Base-by-base conservation (phyloP, 2,797 vertebrate species). In the Paguma larvata region DNA sequence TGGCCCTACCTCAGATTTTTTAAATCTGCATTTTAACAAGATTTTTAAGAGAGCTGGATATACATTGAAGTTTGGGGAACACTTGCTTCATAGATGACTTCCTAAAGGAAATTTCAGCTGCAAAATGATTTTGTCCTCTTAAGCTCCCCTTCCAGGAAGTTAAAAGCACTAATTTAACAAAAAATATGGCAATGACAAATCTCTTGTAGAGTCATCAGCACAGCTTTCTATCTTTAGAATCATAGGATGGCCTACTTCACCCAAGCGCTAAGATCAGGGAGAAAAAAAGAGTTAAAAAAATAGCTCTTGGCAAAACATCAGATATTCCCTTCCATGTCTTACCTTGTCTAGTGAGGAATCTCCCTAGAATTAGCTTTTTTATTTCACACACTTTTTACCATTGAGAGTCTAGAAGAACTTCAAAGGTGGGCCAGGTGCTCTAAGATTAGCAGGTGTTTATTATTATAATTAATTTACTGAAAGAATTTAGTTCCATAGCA, bases 301-400 rank as follows among this genome's bases (percentile, higher is more conserved):
- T 93, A 70, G 53, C 97, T 97, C 96, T 80, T 97, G 51, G 65
- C 78, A 73, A 98, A 98, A 86, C 65, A 97, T 98, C 97, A 98
- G 90, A 91, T 94, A 98, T 93, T 98, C 98, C 91, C 89, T 95
- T 97, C 96, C 70, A 85, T 96, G 97, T 97, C 97, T 98, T 97
- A 75, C 97, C 89, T 98, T 97, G 96, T 97, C 98, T 98, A 80
- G 72, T 63, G 62, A 97, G 93, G 41, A 88, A 82, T 98, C 90
- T 80, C 94, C 91, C 96, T 97, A 67, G 90, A 98, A 98, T 96
- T 73, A 48, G 21, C 82, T 97, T 97, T 98, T 98, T 98, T 87
- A 85, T 98, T 98, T 98, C 97, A 98, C 91, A 97, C 32, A 92
- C 84, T 96, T 98, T 89, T 86, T 96, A 85, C 97, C 92, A 85